Base-by-base conservation (phyloP, 2,113 vertebrate genomes). In the Tachysurus fulvidraco region DNA sequence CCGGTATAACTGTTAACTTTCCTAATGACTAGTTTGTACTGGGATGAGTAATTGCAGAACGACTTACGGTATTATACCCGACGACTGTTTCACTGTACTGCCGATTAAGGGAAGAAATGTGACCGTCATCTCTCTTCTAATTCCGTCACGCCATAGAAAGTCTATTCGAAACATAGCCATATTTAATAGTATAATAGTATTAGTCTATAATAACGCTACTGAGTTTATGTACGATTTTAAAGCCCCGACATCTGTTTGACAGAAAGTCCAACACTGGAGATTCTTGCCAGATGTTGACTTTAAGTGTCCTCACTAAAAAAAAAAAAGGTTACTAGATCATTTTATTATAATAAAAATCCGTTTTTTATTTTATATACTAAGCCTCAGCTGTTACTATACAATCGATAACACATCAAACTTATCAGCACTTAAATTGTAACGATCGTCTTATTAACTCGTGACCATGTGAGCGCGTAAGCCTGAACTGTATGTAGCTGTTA, bases 1-100 rank as follows among this genome's bases (percentile, higher is more conserved):
- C 93, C 93, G 97, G 97, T 98, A 84, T 60, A 69, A 44, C 25
- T 21, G 60, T 28, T 62, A 3, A n/a, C 55, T 87, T 83, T 55
- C 55, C 2, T 54, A 54, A 76, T 87, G 59, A 87, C 36, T 83
- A 28, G 7, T n/a, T 67, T 55, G 14, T 80, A 55, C 19, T n/a
- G 46, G 0, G 41, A 79, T 79, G 44, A 85, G 84, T 65, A 79
- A 79, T 30, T 79, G 52, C 9, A n/a, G 46, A 77, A 77, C 5
- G 3, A 74, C 74, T 28, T 10, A 16, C 6, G 25, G 74, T 2
- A 54, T 54, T 77, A 54, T 44, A 8, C 19, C 0, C 9, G 0
- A 73, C 4, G 19, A 44, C 6, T 60, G 10, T 44, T 5, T 60
- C 36, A 64, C 59, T 46, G 36, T 60, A 14, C 28, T 23, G 78